A percentile compares a stretch with the other conserved stretches of the same genome.
These are phyloP conservation scores for Brachionus manjavacas DNA, from an alignment of 1,140 invertebrate genomes.

Conservation along the genomic window DNA sequence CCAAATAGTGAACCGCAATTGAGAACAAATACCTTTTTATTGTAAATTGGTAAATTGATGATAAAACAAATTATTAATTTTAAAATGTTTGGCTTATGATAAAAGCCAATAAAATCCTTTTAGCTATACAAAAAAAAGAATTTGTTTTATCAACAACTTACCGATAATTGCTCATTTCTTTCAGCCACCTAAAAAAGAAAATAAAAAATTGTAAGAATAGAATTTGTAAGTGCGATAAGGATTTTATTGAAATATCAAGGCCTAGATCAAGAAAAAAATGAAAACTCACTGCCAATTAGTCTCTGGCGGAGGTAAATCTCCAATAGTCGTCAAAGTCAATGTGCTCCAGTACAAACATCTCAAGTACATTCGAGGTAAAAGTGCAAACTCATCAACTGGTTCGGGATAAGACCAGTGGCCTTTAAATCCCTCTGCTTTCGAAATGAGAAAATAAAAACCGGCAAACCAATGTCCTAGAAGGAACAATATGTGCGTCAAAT, in stretches of 20 bases:
- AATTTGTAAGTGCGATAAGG: neutral
- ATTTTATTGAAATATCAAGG: slow-evolving; percentile 41
- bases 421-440: slow-evolving; percentile 77
- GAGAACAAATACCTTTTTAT: slow-evolving; percentile 36
- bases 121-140: neutral
- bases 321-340: slow-evolving; percentile 86
- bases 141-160: slow-evolving; percentile 37
- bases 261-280: neutral
- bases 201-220: neutral
- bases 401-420: slow-evolving; percentile 81
- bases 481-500: slow-evolving; percentile 85
- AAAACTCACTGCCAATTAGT: slow-evolving; percentile 87
- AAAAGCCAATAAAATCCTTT: slow-evolving; percentile 40
- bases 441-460: slow-evolving; percentile 89
- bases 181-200: slow-evolving; percentile 35
- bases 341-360: slow-evolving; percentile 93
- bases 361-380: slow-evolving; percentile 81
- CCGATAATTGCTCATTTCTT: slow-evolving; percentile 30
- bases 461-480: slow-evolving; percentile 94
- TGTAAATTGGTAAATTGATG: slow-evolving; percentile 8
- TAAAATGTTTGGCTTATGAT: neutral
- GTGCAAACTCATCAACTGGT: slow-evolving; percentile 67
- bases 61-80: slow-evolving; percentile 25
- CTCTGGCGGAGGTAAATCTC: slow-evolving; percentile 83
- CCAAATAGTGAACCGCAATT: slow-evolving; percentile 32